Evolutionary conservation across 1,140 invertebrate genomes (phyloP).

Genomic region (Cydia amplana): DNA sequence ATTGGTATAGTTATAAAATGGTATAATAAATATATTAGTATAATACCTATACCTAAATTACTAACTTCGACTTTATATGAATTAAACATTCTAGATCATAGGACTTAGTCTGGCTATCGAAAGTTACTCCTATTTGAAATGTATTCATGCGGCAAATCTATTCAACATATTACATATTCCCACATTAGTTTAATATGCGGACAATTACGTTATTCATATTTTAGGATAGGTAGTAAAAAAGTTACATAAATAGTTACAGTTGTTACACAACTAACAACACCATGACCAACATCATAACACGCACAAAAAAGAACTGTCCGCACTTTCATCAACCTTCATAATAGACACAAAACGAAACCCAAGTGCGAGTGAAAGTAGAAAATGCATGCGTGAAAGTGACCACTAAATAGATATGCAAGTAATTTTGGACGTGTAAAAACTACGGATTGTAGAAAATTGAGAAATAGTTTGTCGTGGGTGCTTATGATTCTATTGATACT

Average conservation of each 20-base stretch:
- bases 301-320: slow-evolving; percentile 9
- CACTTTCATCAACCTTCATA: slow-evolving; percentile 17
- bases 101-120: too few relatives aligned
- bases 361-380: slow-evolving; percentile 51
- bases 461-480: not conserved
- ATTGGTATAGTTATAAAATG: too few relatives aligned
- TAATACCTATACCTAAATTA: too few relatives aligned
- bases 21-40: too few relatives aligned
- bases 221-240: slow-evolving; percentile 9
- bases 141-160: too few relatives aligned
- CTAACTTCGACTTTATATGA: too few relatives aligned
- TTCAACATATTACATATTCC: too few relatives aligned
- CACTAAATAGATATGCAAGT: slow-evolving; percentile 33
- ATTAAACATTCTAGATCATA: too few relatives aligned
- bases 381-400: slow-evolving; percentile 46
- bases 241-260: slow-evolving; percentile 11
- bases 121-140: too few relatives aligned
- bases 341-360: slow-evolving; percentile 38
- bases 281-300: slow-evolving; percentile 18
- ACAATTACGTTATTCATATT: not conserved
- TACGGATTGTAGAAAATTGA: slow-evolving; percentile 2
- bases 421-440: slow-evolving; percentile 23
- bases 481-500: slow-evolving; percentile 1
- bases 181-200: not conserved
- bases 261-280: slow-evolving; percentile 17